Evolutionary conservation across 2,113 vertebrate genomes (phyloP).

Genomic region (Conger conger): DNA sequence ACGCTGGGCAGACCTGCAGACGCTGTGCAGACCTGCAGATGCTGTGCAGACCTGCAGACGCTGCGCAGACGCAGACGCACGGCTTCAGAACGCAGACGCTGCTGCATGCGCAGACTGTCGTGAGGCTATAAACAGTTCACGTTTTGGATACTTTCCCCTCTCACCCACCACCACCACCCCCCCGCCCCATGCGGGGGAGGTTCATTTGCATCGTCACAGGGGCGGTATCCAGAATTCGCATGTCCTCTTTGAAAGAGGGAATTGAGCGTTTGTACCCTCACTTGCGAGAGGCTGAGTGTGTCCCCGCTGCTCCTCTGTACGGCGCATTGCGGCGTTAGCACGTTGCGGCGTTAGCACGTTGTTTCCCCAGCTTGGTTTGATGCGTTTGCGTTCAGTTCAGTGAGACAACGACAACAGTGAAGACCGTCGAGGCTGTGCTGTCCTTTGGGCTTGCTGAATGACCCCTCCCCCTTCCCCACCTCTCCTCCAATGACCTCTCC

Average conservation of each 20-base stretch:
- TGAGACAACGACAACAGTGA: not conserved
- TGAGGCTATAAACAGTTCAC: not conserved
- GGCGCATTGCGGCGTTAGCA: not conserved
- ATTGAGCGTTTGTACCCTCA: not conserved
- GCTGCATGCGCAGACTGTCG: not conserved
- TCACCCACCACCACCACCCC: too few species aligned
- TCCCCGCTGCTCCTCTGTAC: not conserved
- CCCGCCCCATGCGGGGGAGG: not conserved
- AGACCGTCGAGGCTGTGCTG: not conserved
- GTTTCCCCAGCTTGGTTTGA: not conserved
- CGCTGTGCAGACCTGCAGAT: not conserved
- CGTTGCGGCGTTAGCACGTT: not conserved
- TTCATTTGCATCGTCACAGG: not conserved
- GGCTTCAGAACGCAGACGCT: not conserved
- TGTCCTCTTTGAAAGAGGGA: not conserved
- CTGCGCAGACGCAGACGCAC: not conserved
- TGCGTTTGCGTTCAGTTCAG: not conserved
- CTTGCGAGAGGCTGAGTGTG: not conserved
- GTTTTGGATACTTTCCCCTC: not conserved
- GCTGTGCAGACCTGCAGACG: not conserved
- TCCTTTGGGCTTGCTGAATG: slow-evolving; percentile 8
- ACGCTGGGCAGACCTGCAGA: not conserved
- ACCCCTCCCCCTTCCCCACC: not conserved
- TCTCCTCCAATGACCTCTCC: slow-evolving; percentile 10
- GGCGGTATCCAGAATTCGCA: not conserved